Evolutionary conservation across 2,113 vertebrate species (phyloP), one percentile per base, ranked within the genome.

Genomic region (Tragelaphus buxtoni): DNA sequence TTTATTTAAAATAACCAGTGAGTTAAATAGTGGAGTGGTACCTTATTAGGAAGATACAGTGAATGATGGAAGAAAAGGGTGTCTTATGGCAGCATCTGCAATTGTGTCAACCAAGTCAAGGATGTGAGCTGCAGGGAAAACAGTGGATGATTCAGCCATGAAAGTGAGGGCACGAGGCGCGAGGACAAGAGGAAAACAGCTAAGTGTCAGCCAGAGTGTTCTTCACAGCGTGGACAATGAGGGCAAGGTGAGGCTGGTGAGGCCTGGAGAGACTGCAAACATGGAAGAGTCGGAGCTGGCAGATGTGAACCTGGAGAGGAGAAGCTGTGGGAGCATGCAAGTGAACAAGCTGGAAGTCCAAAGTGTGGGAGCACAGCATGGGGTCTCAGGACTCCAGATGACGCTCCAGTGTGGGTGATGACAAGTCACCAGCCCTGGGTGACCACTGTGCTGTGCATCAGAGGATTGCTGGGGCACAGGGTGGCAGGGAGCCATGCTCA

Each of bases 141-240:
- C 2, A 20, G 16, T 76, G 39, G 1, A 76, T 28, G 81, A 39
- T 28, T 39, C 45, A 45, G 7, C 35, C 4, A 16, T 32, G 24
- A 39, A 49, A 45, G 16, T 16, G 81, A 51, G 14, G 32, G 45
- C 22, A 30, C 0, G 5, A 32, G 24, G 53, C 2, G 1, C 2
- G n/a, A 85, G 22, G 45, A 24, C 3, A 42, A 49, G 47, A 22
- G 28, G 77, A 49, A 42, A 53, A 49, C n/a, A 61, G 7, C 32
- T 8, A 45, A 45, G 7, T 47, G 53, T 89, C 42, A 9, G 12
- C 24, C 72, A 49, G 53, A 30, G 4, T 4, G 30, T 51, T 12
- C 2, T 8, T 35, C 5, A 35, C 22, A 4, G 2, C 5, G 5
- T 1, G 2, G 45, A 10, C 4, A 1, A 9, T 32, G 30, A 86